Base-by-base conservation (phyloP, 2,888 invertebrate species). In the Slavum lentiscoides region DNA sequence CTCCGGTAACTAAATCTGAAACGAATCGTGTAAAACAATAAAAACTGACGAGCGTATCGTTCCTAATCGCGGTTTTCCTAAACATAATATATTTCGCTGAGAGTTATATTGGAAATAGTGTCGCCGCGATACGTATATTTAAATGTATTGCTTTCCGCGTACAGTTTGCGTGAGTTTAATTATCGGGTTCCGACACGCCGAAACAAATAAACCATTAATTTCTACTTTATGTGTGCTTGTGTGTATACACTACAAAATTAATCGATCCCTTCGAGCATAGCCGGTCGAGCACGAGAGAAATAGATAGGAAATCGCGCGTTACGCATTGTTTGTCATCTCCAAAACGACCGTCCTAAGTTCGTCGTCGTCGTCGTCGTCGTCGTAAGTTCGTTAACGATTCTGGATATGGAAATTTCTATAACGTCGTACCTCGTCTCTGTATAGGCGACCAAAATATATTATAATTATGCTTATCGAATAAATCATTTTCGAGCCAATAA, bases 201-300 rank as follows among this genome's bases (percentile, higher is more conserved):
- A 30, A 62, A 74, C 74, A 73, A 74, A 74, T 64, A 74, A 74
- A 74, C 74, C 62, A 74, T 74, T 74, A 74, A 62, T 74, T 62
- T 74, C 62, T 53, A n/a, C 49, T 49, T 74, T 30, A 30, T 30
- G 30, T 62, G n/a, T 30, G 30, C 61, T 23, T 49, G 49, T 49
- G 49, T 49, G 13, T 15, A 15, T 3, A 11, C 13, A 11, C 43
- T 49, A 13, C 11, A 49, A 3, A 49, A 49, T 55, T 19, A 74
- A 74, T 74, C 74, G 62, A 74, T 74, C 74, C 74, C n/a, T 64
- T 53, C 49, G 30, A 64, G 30, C 30, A 13, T 49, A 17, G 30
- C 30, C 4, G 53, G 49, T 53, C 49, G 53, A 53, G 61, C 17
- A 73, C 2, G 59, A 39, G 58, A 39, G 58, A 9, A 58, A 59